Evolutionary conservation across 2,888 invertebrate genomes (phyloP).

Genomic region (Hyposoter dolosus): DNA sequence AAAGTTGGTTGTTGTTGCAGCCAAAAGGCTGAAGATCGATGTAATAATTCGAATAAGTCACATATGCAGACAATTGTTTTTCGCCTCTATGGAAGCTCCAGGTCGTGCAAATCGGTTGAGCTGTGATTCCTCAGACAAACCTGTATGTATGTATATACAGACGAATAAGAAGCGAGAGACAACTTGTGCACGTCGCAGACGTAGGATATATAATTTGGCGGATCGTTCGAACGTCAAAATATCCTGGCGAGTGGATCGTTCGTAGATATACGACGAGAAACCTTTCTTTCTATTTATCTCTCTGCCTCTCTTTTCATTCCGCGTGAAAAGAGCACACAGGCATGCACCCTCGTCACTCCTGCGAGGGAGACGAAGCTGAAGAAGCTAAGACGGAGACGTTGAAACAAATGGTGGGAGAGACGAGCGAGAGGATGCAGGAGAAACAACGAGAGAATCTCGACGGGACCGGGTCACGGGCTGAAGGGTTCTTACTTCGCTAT

Average conservation of each 20-base stretch:
- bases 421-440: slow-evolving; percentile 37
- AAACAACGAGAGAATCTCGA: slow-evolving; percentile 67
- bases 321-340: slow-evolving; percentile 56
- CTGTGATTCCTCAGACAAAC: not conserved
- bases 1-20: not conserved
- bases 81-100: not conserved
- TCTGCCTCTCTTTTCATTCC: slow-evolving; percentile 29
- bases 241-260: slow-evolving; percentile 63
- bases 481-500: slow-evolving; percentile 56
- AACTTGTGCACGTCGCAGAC: slow-evolving; percentile 71
- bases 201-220: slow-evolving; percentile 81
- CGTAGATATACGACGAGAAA: slow-evolving; percentile 79
- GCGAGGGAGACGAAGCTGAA: slow-evolving; percentile 33
- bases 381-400: slow-evolving; percentile 44
- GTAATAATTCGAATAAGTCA: not conserved
- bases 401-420: slow-evolving; percentile 37
- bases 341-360: slow-evolving; percentile 70
- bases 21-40: not conserved
- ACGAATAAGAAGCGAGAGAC: not conserved
- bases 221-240: slow-evolving; percentile 82
- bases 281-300: slow-evolving; percentile 31
- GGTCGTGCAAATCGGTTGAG: slow-evolving; percentile 7
- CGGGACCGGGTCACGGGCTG: slow-evolving; percentile 69
- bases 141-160: not conserved
- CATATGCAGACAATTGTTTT: slow-evolving; percentile 19